These are phyloP conservation scores for Diabrotica balteata DNA, from an alignment of 2,888 invertebrate genomes.

Conservation along the genomic window DNA sequence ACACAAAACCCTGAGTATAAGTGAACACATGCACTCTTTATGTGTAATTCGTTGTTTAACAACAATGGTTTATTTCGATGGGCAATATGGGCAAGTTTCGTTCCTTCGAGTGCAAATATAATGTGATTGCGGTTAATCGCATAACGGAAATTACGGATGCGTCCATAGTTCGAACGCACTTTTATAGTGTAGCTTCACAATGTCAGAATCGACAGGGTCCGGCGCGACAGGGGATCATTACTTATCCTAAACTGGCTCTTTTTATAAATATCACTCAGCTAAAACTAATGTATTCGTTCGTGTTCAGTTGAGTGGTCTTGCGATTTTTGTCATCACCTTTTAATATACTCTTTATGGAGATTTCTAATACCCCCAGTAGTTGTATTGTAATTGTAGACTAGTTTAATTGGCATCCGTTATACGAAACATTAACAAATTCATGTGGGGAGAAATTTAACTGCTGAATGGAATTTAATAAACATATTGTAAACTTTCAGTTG, in stretches of 20 bases:
- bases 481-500: no score
- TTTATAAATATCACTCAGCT: slow-evolving; percentile 56
- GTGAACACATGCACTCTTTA: slow-evolving; percentile 33
- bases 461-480: no score
- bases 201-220: slow-evolving; percentile 48
- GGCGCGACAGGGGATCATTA: slow-evolving; percentile 57
- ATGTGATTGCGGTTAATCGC: slow-evolving; percentile 61
- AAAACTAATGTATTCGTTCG: slow-evolving; percentile 57
- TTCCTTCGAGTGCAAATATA: slow-evolving; percentile 52
- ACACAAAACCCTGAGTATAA: slow-evolving; percentile 26
- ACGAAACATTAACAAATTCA: not conserved
- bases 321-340: slow-evolving; percentile 47
- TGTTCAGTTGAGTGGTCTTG: slow-evolving; percentile 46
- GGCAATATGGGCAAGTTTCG: slow-evolving; percentile 38
- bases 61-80: slow-evolving; percentile 44
- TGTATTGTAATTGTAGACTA: slow-evolving; percentile 10
- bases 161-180: slow-evolving; percentile 55
- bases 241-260: slow-evolving; percentile 61
- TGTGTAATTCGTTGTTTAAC: slow-evolving; percentile 47
- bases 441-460: no score
- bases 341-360: slow-evolving; percentile 28
- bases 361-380: slow-evolving; percentile 18
- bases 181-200: slow-evolving; percentile 24
- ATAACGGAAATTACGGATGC: slow-evolving; percentile 59
- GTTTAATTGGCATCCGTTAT: slow-evolving; percentile 15